These are phyloP conservation scores for Dorcus parallelipipedus DNA, from an alignment of 2,888 invertebrate genomes.

Conservation along the genomic window DNA sequence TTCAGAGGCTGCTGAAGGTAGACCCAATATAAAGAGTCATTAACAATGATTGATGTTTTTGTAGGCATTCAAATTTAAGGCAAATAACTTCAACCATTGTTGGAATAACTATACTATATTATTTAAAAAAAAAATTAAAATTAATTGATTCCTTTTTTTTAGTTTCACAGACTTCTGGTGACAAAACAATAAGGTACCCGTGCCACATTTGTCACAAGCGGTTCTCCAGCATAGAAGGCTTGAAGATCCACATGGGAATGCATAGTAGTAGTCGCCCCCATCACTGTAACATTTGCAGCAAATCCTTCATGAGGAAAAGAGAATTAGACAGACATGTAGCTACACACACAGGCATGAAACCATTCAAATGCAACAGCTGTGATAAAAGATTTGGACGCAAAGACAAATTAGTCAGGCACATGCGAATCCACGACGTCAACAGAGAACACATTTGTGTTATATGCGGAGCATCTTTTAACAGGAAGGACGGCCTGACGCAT, in stretches of 20 bases:
- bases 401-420: conserved; percentile 67
- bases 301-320: conserved; percentile 65
- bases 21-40: neutral
- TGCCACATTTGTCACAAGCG: conserved; percentile 38
- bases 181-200: conserved; percentile 29
- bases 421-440: conserved; percentile 60
- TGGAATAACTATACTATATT: too few relatives aligned
- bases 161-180: conserved; percentile 15
- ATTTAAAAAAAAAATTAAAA: neutral
- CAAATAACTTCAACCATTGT: too few relatives aligned
- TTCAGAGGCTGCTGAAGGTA: conserved; percentile 5
- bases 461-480: conserved; percentile 59
- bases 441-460: conserved; percentile 55
- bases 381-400: conserved; percentile 66
- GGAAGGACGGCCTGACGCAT: conserved; percentile 57
- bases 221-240: conserved; percentile 35
- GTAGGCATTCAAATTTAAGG: too few relatives aligned
- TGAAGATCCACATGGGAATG: conserved; percentile 50
- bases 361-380: conserved; percentile 66
- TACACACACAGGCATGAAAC: conserved; percentile 65
- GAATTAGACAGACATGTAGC: conserved; percentile 67
- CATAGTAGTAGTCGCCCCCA: conserved; percentile 56
- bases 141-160: conserved; percentile 1
- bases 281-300: conserved; percentile 64
- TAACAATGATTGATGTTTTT: too few relatives aligned